Evolutionary conservation across 2,888 invertebrate species (phyloP), one percentile per base, ranked within the genome.

Genomic region (Apantesis nais): DNA sequence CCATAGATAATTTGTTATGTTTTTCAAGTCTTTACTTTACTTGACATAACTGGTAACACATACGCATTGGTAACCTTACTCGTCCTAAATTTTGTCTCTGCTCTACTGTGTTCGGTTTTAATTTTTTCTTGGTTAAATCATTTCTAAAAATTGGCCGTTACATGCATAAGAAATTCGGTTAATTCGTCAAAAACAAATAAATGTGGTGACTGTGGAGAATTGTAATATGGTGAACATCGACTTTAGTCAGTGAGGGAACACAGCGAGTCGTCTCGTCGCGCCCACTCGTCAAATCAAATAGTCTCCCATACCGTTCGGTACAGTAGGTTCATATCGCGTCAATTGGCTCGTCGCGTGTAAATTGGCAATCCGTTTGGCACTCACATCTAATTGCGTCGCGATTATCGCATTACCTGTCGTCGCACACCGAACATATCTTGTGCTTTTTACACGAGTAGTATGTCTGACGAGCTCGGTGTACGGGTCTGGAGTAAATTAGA

Each of bases 351-450:
- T 80, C 80, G 82, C 80, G 76, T 77, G 82, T 52, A 90, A 88
- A 91, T 91, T 91, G 90, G 75, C 91, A 91, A 91, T 91, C 88
- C 87, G 85, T 86, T 79, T 63, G 67, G 79, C 73, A 65, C 67
- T 74, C 83, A 81, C 76, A 74, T 81, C 81, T 86, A 88, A 86
- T 87, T 86, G 85, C 85, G 79, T 68, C 74, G 78, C 75, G 82
- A 81, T 85, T 80, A 78, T 76, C 81, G 77, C 77, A 79, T 83
- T 81, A 77, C 79, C 71, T 68, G 73, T 7, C 44, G 37, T 19
- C 61, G n/a, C 52, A 31, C 60, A 25, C 34, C 16, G 4, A 25
- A 66, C 14, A 60, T 71, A 72, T 73, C 77, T 81, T 79, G 78
- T 71, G 74, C 78, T 75, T 81, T 81, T 79, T 77, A 79, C 70